Conservation (phyloP, 2,113 vertebrate species). For the Suncus etruscus region DNA sequence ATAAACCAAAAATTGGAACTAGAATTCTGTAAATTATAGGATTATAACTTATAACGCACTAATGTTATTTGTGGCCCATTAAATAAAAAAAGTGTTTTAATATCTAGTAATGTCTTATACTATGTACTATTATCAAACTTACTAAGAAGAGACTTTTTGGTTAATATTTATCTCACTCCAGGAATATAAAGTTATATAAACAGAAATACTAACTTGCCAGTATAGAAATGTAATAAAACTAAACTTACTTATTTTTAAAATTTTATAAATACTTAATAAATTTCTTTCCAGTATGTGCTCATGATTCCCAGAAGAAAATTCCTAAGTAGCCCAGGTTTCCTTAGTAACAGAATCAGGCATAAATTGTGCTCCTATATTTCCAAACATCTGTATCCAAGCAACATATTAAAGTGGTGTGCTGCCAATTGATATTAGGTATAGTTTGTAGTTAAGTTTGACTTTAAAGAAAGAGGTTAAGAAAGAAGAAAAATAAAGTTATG, state of each 20-base stretch:
- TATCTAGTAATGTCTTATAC: not conserved
- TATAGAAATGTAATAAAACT: slow-evolving; percentile 45
- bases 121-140: slow-evolving; percentile 57
- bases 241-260: not conserved
- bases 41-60: not conserved
- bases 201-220: slow-evolving; percentile 61
- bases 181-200: slow-evolving; percentile 59
- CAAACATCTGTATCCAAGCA: slow-evolving; percentile 85
- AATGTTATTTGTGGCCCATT: slow-evolving; percentile 51
- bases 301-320: slow-evolving; percentile 77
- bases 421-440: slow-evolving; percentile 52
- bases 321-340: slow-evolving; percentile 80
- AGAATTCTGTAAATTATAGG: no score
- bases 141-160: slow-evolving; percentile 44
- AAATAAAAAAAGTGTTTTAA: not conserved
- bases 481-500: not conserved
- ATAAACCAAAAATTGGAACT: no score
- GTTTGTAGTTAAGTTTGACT: slow-evolving; percentile 4
- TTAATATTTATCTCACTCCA: slow-evolving; percentile 68
- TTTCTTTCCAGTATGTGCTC: slow-evolving; percentile 61
- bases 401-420: slow-evolving; percentile 72
- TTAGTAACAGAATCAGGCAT: slow-evolving; percentile 86
- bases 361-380: slow-evolving; percentile 75
- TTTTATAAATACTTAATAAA: slow-evolving; percentile 59
- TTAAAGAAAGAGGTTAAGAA: slow-evolving; percentile 36